Evolutionary conservation across 2,113 vertebrate species (phyloP).

Genomic region (Nannobrachium achirus): DNA sequence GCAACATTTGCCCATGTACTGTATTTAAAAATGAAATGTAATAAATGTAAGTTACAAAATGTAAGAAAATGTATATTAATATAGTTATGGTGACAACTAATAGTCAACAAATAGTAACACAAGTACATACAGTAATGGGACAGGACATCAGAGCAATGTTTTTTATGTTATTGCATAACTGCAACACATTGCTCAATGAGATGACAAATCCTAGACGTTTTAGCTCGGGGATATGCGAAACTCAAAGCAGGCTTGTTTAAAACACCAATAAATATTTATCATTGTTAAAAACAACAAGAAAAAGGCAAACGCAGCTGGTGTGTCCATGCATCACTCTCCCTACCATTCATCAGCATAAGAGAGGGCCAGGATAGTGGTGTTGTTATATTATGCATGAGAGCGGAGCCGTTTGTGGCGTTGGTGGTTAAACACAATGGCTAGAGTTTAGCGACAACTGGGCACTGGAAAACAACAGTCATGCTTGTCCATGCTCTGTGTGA

Average conservation of each 20-base stretch:
- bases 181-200: slow-evolving; percentile 13
- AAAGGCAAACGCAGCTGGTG: slow-evolving; percentile 41
- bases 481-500: too few relatives aligned
- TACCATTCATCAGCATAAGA: slow-evolving; percentile 37
- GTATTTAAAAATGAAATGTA: too few relatives aligned
- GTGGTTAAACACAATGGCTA: slow-evolving; percentile 48
- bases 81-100: too few relatives aligned
- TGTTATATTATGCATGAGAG: slow-evolving; percentile 70
- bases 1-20: too few relatives aligned
- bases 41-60: too few relatives aligned
- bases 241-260: slow-evolving; percentile 47
- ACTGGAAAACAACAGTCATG: too few relatives aligned
- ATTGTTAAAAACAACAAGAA: slow-evolving; percentile 54
- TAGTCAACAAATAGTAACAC: too few relatives aligned
- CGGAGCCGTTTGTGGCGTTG: slow-evolving; percentile 51
- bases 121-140: too few relatives aligned
- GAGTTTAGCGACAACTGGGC: slow-evolving; percentile 42
- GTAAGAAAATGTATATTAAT: too few relatives aligned
- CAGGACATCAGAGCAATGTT: too few relatives aligned
- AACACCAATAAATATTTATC: slow-evolving; percentile 66
- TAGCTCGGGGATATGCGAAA: slow-evolving; percentile 18
- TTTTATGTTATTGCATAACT: slow-evolving; percentile 5
- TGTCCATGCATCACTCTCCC: slow-evolving; percentile 40
- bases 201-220: slow-evolving; percentile 21
- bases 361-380: slow-evolving; percentile 43